These are phyloP conservation scores for Hestina assimilis DNA, from an alignment of 1,140 invertebrate species.

Conservation along the genomic window DNA sequence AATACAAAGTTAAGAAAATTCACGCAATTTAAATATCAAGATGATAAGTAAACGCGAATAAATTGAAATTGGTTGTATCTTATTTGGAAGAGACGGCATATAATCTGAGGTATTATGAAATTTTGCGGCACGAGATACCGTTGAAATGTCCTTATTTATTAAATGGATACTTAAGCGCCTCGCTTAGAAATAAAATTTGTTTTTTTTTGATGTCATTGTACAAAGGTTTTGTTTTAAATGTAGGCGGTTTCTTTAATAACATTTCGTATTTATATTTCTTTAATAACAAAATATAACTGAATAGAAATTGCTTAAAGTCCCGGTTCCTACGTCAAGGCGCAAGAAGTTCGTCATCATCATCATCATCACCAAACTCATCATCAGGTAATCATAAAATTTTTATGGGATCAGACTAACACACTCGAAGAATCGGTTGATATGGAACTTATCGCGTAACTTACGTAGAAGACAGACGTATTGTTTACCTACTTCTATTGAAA, in stretches of 20 bases:
- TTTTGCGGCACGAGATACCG: not conserved
- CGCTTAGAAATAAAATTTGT: not conserved
- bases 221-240: not conserved
- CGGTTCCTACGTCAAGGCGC: no score
- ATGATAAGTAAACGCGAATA: slow-evolving; percentile 4
- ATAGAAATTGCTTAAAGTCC: no score
- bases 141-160: slow-evolving; percentile 9
- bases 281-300: no score
- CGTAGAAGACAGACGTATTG: no score
- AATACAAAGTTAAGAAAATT: no score
- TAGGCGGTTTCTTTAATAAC: not conserved
- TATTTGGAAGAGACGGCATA: slow-evolving; percentile 3
- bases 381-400: no score
- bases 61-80: slow-evolving; percentile 10
- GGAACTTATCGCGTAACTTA: no score
- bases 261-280: not conserved
- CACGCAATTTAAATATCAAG: not conserved
- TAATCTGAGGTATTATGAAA: slow-evolving; percentile 15
- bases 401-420: no score
- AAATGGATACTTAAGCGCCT: slow-evolving; percentile 4
- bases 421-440: no score
- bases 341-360: no score
- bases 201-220: slow-evolving; percentile 8
- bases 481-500: no score
- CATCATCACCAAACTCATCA: no score